Evolutionary conservation across 1,140 invertebrate species (phyloP), one percentile per base, ranked within the genome.

Genomic region (Armadillidium nasatum): DNA sequence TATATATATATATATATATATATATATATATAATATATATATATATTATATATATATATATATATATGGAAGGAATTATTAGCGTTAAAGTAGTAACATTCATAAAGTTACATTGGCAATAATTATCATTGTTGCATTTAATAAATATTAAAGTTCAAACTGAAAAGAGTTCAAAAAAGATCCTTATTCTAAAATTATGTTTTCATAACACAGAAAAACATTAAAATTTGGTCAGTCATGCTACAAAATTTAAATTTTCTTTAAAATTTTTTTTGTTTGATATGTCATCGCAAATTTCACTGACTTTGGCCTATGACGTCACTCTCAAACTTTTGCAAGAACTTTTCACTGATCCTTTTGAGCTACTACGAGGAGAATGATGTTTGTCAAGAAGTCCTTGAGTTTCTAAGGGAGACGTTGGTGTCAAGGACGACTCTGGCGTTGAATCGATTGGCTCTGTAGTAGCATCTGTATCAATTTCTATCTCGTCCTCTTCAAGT

Each of bases 361-460:
- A 80, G 67, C 74, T 60, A 72, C 77, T 74, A 60, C 80, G 69
- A 21, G 75, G 45, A 43, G 77, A 71, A 73, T 78, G 78, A 23
- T 81, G 79, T 11, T 78, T 76, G n/a, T 82, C 81, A 6, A 91
- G 83, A 19, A 91, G 83, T 82, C 90, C 90, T 66, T 88, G 85
- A 0, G 89, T 90, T 83, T 91, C 90, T 43, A 88, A 88, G 0
- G 89, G 89, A 9, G 89, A 89, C 1, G 88, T 88, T 0, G 89
- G 89, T 78, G 89, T 90, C 7, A 91, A 83, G 80, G 88, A 90
- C 60, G 87, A 88, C 44, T 87, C 88, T 13, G 88, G 89, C 0
- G 88, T 87, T 86, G 9, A 85, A 81, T 21, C 84, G 78, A 44
- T 85, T 83, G 73, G 82, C 86, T 81, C 80, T 10, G 86, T 87